Evolutionary conservation across 2,888 invertebrate genomes (phyloP).

Genomic region (Lasioglossum calceatum): DNA sequence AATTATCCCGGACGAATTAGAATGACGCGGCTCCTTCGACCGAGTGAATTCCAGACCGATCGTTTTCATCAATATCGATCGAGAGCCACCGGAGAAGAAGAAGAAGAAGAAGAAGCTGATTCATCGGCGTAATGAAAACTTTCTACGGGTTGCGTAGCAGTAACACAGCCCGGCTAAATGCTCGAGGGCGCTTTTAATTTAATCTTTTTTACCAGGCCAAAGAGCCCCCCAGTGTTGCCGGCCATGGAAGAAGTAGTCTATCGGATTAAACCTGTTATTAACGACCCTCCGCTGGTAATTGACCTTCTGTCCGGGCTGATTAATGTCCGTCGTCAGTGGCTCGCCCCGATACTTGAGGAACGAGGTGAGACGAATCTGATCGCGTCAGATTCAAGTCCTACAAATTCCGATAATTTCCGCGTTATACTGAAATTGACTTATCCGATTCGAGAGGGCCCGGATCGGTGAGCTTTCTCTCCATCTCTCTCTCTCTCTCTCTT

Average conservation of each 20-base stretch:
- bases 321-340: constrained; percentile 64
- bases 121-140: constrained; percentile 40
- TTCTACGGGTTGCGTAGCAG: constrained; percentile 15
- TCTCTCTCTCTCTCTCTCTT: background rate
- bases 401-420: constrained; percentile 50
- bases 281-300: constrained; percentile 63
- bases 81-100: background rate
- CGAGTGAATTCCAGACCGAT: background rate
- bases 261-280: constrained; percentile 60
- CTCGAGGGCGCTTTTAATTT: constrained; percentile 29
- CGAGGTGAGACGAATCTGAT: constrained; percentile 50
- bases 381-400: constrained; percentile 35
- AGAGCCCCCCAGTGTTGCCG: constrained; percentile 24
- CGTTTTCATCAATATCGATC: background rate
- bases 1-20: background rate
- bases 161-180: constrained; percentile 26
- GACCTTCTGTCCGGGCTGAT: constrained; percentile 68
- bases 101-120: constrained; percentile 5
- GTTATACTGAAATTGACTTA: constrained; percentile 43
- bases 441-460: background rate
- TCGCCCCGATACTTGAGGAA: constrained; percentile 47
- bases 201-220: constrained; percentile 38
- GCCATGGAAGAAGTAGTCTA: constrained; percentile 21
- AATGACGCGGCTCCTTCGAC: background rate
- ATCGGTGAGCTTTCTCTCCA: background rate